These are phyloP conservation scores for Aporrectodea caliginosa DNA, from an alignment of 1,140 invertebrate species.

Conservation along the genomic window DNA sequence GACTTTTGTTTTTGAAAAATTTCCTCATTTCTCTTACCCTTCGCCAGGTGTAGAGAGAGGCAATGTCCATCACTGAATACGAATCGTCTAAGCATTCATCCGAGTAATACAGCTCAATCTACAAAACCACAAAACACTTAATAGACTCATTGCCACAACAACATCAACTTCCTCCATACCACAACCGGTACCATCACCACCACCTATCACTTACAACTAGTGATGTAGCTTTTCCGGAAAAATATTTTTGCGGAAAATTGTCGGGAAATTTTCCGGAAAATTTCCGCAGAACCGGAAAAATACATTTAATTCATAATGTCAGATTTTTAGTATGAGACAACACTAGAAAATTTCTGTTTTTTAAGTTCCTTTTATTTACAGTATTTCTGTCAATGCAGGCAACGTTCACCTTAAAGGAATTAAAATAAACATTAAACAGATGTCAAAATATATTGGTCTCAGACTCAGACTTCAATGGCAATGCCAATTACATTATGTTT, in stretches of 20 bases:
- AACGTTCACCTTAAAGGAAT: too few relatives aligned
- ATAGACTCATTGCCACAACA: neutral
- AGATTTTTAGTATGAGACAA: too few relatives aligned
- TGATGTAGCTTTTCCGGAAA: neutral
- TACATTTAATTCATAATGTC: too few relatives aligned
- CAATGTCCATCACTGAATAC: neutral
- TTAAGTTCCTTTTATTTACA: too few relatives aligned
- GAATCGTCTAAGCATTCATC: neutral
- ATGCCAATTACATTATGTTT: too few relatives aligned
- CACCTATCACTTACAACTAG: neutral
- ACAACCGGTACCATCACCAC: neutral
- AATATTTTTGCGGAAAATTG: neutral
- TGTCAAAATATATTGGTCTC: too few relatives aligned
- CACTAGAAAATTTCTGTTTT: too few relatives aligned
- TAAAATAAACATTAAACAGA: too few relatives aligned
- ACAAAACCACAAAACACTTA: neutral
- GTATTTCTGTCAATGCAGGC: too few relatives aligned
- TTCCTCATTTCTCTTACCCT: neutral
- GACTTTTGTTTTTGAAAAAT: too few relatives aligned
- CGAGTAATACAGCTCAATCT: neutral
- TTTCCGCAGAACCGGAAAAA: neutral
- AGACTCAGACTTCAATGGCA: too few relatives aligned
- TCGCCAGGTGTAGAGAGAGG: neutral
- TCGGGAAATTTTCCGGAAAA: neutral
- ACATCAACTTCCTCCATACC: neutral